These are phyloP conservation scores for Oreotrochilus melanogaster DNA, from an alignment of 2,113 vertebrate species.

Conservation along the genomic window DNA sequence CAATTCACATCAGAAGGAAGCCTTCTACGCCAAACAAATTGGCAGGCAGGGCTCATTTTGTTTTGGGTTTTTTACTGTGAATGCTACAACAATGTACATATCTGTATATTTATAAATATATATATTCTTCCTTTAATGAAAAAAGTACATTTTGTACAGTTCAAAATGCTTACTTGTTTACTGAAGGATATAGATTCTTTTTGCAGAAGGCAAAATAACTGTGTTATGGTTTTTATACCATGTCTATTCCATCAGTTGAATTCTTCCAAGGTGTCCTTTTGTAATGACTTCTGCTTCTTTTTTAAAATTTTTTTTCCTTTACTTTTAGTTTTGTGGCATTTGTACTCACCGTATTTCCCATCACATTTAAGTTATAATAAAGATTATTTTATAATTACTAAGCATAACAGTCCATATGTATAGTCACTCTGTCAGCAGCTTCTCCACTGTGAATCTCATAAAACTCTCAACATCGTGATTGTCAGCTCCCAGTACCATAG, in stretches of 20 bases:
- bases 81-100: slow-evolving; percentile 69
- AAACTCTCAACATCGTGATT: background rate
- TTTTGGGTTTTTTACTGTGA: slow-evolving; percentile 66
- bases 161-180: slow-evolving; percentile 49
- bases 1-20: slow-evolving; percentile 57
- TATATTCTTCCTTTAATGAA: slow-evolving; percentile 75
- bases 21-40: slow-evolving; percentile 24
- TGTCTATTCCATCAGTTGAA: slow-evolving; percentile 64
- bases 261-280: slow-evolving; percentile 61
- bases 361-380: slow-evolving; percentile 92
- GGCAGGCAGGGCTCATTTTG: slow-evolving; percentile 46
- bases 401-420: slow-evolving; percentile 1
- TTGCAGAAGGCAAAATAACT: slow-evolving; percentile 54
- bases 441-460: background rate
- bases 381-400: slow-evolving; percentile 95
- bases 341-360: slow-evolving; percentile 78
- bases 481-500: background rate
- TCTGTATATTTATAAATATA: slow-evolving; percentile 83
- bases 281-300: slow-evolving; percentile 55
- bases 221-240: slow-evolving; percentile 54
- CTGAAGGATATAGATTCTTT: slow-evolving; percentile 37
- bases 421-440: background rate
- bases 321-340: slow-evolving; percentile 75
- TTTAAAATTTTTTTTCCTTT: slow-evolving; percentile 23
- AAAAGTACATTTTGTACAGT: slow-evolving; percentile 74